phyloP scores from a whole-genome alignment of 2,888 invertebrate genomes.

The Macaria liturata region DNA sequence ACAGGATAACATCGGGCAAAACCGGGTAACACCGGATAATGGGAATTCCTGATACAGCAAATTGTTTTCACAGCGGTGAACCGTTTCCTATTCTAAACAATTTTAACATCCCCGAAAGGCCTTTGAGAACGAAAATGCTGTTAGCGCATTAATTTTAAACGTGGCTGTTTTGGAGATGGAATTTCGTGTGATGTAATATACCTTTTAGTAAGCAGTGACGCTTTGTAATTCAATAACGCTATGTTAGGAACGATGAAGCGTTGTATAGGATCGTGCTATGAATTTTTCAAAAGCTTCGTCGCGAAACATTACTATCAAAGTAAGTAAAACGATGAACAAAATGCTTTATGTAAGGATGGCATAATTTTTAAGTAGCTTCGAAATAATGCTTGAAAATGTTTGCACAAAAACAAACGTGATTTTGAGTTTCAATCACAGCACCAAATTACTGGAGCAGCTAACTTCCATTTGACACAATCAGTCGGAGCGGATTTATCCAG shows the following conservation, averaged over 20 bases:
- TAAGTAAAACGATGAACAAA: too few species aligned
- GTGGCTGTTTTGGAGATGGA: constrained; percentile 18
- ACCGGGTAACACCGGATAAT: constrained; percentile 41
- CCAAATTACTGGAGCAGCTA: too few species aligned
- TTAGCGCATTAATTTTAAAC: constrained; percentile 34
- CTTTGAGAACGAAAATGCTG: constrained; percentile 35
- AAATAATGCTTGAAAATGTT: too few species aligned
- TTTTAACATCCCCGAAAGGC: constrained; percentile 30
- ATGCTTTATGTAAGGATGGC: too few species aligned
- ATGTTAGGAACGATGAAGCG: too few species aligned
- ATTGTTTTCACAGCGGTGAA: constrained; percentile 48
- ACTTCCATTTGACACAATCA: constrained; percentile 1
- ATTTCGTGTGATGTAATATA: constrained; percentile 11
- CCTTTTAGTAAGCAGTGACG: not conserved
- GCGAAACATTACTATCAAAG: too few species aligned
- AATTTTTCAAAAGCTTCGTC: too few species aligned
- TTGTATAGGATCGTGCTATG: too few species aligned
- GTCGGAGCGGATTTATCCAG: constrained; percentile 1
- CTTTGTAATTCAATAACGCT: not conserved
- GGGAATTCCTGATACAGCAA: constrained; percentile 57
- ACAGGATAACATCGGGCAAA: constrained; percentile 42
- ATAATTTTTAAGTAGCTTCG: too few species aligned
- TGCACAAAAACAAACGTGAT: too few species aligned
- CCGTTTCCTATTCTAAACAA: constrained; percentile 39
- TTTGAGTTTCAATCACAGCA: too few species aligned